Base-by-base conservation (phyloP, 2,888 invertebrate genomes). In the Drosophila neotestacea region DNA sequence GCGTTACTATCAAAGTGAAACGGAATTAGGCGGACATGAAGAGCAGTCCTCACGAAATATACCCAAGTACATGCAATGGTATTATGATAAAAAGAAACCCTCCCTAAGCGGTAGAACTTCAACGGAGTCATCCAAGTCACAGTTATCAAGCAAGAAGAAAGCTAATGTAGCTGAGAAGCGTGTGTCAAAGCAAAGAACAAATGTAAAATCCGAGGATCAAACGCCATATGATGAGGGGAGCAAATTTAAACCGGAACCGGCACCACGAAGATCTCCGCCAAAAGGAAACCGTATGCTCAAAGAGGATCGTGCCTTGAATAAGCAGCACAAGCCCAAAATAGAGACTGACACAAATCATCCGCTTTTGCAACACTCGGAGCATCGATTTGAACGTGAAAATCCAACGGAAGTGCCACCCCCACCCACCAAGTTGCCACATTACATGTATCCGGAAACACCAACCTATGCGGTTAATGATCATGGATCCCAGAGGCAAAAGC, bases 31-130 rank as follows among this genome's bases (percentile, higher is more conserved):
- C 1, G 91, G 87, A 39, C 80, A 67, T 39, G 87, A 90, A 38
- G 81, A 80, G 32, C 77, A 80, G 4, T 74, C 74, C 0, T 81
- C 93, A 72, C 94, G 94, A 90, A 94, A 94, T 77, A 92, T 94
- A 41, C 95, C 96, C 1, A 93, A 95, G 68, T 96, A 96, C 81
- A 96, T 96, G 96, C 96, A 96, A 84, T 96, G 96, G 96, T 96
- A 96, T 82, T 94, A 92, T 56, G 84, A 93, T 77, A 95, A 94
- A 52, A 95, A 95, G 88, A 95, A 94, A 84, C 71, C 84, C 9
- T 72, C 85, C 5, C 64, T 70, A 7, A 87, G 80, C 62, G 88
- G 87, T n/a, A 72, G 87, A 36, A 79, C 92, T 87, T 86, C 90
- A 3, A 81, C 89, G 0, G 90, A 91, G 59, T 83, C 89, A 0